phyloP scores from a whole-genome alignment of 1,140 invertebrate species.

The Cyclargus thomasi region DNA sequence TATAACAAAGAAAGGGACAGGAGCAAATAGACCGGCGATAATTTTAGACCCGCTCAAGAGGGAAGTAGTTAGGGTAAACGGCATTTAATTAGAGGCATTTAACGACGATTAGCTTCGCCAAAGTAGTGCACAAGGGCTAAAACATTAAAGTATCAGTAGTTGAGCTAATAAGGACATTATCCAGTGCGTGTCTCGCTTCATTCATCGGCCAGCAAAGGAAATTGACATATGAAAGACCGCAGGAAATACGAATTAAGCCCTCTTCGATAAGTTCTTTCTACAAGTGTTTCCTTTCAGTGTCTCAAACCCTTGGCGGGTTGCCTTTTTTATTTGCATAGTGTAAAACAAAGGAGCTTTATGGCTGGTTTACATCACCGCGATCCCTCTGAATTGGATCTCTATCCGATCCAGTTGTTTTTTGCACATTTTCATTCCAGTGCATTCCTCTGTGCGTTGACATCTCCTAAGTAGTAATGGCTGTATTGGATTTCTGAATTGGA shows the following conservation, averaged over 20 bases:
- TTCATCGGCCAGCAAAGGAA: conserved; percentile 46
- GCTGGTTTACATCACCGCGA: too few relatives aligned
- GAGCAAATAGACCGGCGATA: neutral
- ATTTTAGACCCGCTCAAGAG: neutral
- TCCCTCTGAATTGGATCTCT: too few relatives aligned
- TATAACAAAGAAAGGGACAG: too few relatives aligned
- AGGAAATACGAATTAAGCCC: conserved; percentile 59
- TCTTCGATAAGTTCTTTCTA: conserved; percentile 40
- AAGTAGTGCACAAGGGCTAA: conserved; percentile 1
- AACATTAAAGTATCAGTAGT: conserved; percentile 8
- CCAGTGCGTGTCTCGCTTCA: conserved; percentile 47
- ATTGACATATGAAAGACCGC: conserved; percentile 57
- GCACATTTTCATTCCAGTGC: too few relatives aligned
- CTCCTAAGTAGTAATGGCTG: too few relatives aligned
- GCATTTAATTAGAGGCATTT: neutral
- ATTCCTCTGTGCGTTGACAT: too few relatives aligned
- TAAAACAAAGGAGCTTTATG: too few relatives aligned
- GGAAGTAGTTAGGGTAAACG: neutral
- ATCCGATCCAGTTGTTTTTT: too few relatives aligned
- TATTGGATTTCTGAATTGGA: too few relatives aligned
- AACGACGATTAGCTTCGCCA: neutral
- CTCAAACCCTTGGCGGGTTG: neutral
- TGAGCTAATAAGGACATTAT: conserved; percentile 10
- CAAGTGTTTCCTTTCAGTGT: conserved; percentile 12
- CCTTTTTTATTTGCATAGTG: too few relatives aligned